Evolutionary conservation across 2,797 vertebrate genomes (phyloP), one percentile per base, ranked within the genome.

Genomic region (Semotilus atromaculatus): DNA sequence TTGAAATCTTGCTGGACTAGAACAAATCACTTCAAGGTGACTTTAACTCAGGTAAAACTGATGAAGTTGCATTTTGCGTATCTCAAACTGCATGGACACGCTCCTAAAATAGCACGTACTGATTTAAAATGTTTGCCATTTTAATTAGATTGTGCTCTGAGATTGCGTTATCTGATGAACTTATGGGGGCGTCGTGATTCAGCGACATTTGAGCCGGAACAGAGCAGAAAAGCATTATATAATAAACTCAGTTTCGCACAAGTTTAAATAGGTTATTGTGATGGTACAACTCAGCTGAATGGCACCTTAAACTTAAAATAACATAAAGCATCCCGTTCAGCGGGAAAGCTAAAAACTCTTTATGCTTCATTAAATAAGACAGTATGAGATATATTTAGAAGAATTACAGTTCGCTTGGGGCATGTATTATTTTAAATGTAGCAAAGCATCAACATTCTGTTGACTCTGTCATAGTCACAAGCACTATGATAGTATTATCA

Each of bases 101-200:
- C 67, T 85, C 45, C 55, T 34, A 51, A 62, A 85, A 85, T 62
- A 85, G 83, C 76, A 64, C 10, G 21, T 76, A 10, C 55, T 53
- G 62, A 85, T 85, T 85, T 80, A 73, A 85, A 80, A 71, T 85
- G 83, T 85, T 85, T 85, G 55, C 83, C 67, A 79, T 85, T 85
- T 84, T 80, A 80, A 85, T 85, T 85, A 85, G 83, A 85, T 85
- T 40, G 67, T 66, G 55, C 68, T 66, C 68, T 40, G 76, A 80
- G 83, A 85, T 80, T 80, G 67, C n/a, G 10, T 40, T 80, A 85
- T 80, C 76, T 80, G 83, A 85, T 85, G 83, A 72, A 85, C 75
- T 43, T 71, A 64, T 1, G 18, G 53, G 67, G 75, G 76, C 55
- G 31, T 21, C 6, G 67, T 80, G 66, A 78, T 78, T 26, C 64